Base-by-base conservation (phyloP, 2,113 vertebrate genomes). In the Onychostoma macrolepis region DNA sequence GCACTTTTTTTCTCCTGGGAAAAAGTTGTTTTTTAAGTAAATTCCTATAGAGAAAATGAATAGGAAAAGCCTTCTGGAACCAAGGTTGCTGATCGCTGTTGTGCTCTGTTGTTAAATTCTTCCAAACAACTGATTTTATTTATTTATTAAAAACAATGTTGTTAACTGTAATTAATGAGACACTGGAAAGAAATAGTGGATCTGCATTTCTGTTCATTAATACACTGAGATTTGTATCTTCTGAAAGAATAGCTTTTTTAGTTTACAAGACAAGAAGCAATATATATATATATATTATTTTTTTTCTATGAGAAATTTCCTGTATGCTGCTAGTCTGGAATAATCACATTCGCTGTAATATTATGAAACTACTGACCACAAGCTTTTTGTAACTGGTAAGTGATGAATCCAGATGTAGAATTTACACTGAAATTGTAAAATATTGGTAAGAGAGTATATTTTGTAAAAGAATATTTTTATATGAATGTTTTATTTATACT, bases 401-500 rank as follows among this genome's bases (percentile, higher is more conserved):
- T 94, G 89, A 91, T 92, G 90, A 92, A 95, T 94, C 95, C 94
- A 90, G 94, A 92, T 95, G 96, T 91, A 95, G 94, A 95, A 94
- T 94, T 92, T 93, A 91, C 96, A 96, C 95, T 95, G 94, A 96
- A 97, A 53, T 6, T 53, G 50, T 53, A 53, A 53, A 97, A 96
- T 93, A 92, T 90, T 90, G 95, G 96, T 97, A 95, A 93, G 93
- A 98, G 96, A 98, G 93, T 97, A 96, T 98, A 97, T 97, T 99
- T 98, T 98, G 96, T 97, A 95, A 97, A 95, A 98, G 95, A 96
- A 94, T 98, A 99, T 99, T 99, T 99, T 99, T 99, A 97, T 99
- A 99, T 97, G 96, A 96, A 97, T 97, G 95, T 97, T 96, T 98
- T 98, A 99, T 99, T 99, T 99, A 98, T 99, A 96, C 92, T 48